Evolutionary conservation across 2,113 vertebrate genomes (phyloP), one percentile per base, ranked within the genome.

Genomic region (Psittacara wagleri): DNA sequence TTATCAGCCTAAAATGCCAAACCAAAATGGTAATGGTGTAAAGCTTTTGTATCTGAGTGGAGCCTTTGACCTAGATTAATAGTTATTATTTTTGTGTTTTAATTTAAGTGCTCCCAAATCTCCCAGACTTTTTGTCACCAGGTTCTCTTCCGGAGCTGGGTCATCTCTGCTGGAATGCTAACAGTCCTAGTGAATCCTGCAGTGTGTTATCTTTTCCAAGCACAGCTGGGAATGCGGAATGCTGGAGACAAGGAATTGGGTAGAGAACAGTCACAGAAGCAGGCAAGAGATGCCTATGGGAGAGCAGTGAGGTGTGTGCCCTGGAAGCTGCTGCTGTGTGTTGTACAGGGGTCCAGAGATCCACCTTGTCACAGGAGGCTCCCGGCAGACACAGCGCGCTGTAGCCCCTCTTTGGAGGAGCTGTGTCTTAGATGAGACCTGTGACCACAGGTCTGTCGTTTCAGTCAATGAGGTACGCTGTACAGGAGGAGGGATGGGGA

Each of bases 241-340:
- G 67, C 55, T 44, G 31, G 54, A 59, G 48, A 20, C 15, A 8
- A 74, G 66, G 35, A 51, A 14, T 13, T 5, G 25, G 13, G n/a
- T 24, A 28, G 39, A 24, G 24, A 25, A 33, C 16, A 17, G 37
- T 43, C 13, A 17, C 0, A 6, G 41, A 19, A 81, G 57, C 33
- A 44, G 62, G 19, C 6, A 39, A 23, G 15, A 52, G 63, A 9
- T 0, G 1, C 10, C 14, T 7, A 9, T 12, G 24, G 35, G 48
- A 72, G 29, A 22, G 66, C 24, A 7, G 28, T 20, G 20, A 17
- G 52, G n/a, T 17, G 10, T 0, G 5, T 27, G 17, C 54, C 22
- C 20, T 15, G 20, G 59, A 33, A 63, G 46, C 11, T 49, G 66
- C 61, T 17, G 5, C 7, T 8, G 41, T 1, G 9, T 23, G 24